Percentiles rank a stretch among this genome's conserved stretches.
These are phyloP conservation scores for Momotus momota DNA, from an alignment of 2,797 vertebrate species.

Conservation along the genomic window DNA sequence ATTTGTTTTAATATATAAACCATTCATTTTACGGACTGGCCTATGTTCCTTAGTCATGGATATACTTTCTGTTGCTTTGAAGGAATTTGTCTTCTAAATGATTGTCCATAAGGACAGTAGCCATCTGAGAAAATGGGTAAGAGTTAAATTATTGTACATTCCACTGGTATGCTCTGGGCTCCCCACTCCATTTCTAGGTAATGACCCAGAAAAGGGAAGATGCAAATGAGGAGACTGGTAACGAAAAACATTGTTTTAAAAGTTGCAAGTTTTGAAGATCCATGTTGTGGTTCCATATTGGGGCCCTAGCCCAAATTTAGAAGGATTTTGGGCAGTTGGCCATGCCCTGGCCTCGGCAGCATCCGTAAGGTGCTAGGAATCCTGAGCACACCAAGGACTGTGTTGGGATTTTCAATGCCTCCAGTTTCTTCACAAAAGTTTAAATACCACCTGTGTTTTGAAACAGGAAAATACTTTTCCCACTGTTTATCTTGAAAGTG, in stretches of 20 bases:
- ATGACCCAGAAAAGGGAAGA: neutral
- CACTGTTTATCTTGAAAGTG: neutral
- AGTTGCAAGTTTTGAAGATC: neutral
- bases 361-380: neutral
- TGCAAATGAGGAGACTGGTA: neutral
- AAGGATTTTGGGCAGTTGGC: neutral
- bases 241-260: neutral
- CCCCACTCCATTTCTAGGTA: neutral
- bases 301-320: neutral
- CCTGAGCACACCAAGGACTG: neutral
- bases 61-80: neutral
- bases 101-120: neutral
- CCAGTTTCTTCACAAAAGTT: neutral
- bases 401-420: neutral
- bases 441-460: neutral
- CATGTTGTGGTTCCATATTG: fast-evolving
- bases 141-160: neutral
- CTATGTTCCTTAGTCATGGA: neutral
- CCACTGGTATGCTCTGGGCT: neutral
- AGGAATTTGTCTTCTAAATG: neutral
- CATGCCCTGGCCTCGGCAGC: neutral
- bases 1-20: slow-evolving; percentile 12
- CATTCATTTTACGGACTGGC: slow-evolving; percentile 9
- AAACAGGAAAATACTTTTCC: neutral
- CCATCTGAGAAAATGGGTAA: neutral